Percentiles rank a stretch among this genome's conserved stretches.
phyloP scores from a whole-genome alignment of 1,140 invertebrate species.

The Dendroctonus ponderosae region DNA sequence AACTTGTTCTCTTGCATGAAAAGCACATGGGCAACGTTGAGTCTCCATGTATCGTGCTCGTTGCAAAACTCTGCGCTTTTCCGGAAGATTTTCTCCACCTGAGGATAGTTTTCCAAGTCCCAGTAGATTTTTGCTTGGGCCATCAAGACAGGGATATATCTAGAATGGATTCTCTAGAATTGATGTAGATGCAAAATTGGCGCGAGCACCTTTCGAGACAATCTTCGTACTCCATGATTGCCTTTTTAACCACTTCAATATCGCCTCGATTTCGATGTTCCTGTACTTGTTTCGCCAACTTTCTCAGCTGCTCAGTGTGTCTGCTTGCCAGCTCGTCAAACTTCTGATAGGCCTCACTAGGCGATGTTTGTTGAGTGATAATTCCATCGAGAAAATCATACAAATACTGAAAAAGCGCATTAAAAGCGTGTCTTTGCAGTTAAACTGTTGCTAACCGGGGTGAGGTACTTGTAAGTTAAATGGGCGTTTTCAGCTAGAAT shows the following conservation, averaged over 20 bases:
- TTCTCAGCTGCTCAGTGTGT: constrained; percentile 86
- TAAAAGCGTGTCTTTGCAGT: background rate
- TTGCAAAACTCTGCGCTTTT: constrained; percentile 98
- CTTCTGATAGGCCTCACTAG: constrained; percentile 95
- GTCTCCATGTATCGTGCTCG: constrained; percentile 94
- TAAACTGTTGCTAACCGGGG: constrained; percentile 61
- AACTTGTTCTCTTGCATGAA: constrained; percentile 99
- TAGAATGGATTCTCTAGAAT: constrained; percentile 39
- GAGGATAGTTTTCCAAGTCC: constrained; percentile 94
- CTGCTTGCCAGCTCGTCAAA: constrained; percentile 93
- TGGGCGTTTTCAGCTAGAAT: constrained; percentile 97
- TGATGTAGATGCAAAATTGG: background rate
- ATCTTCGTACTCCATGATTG: constrained; percentile 91
- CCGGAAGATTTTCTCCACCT: constrained; percentile 92
- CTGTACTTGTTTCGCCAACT: constrained; percentile 90
- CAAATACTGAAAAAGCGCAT: constrained; percentile 66
- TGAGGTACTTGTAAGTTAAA: constrained; percentile 94
- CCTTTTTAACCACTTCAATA: constrained; percentile 84
- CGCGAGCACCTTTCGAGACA: constrained; percentile 63
- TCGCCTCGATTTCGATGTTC: constrained; percentile 85
- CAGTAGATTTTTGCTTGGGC: constrained; percentile 99
- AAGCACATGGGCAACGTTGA: constrained; percentile 97
- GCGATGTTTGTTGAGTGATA: constrained; percentile 96
- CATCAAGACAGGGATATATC: constrained; percentile 91
- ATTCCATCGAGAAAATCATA: constrained; percentile 91